phyloP scores from a whole-genome alignment of 2,113 vertebrate species.

The Conger conger region DNA sequence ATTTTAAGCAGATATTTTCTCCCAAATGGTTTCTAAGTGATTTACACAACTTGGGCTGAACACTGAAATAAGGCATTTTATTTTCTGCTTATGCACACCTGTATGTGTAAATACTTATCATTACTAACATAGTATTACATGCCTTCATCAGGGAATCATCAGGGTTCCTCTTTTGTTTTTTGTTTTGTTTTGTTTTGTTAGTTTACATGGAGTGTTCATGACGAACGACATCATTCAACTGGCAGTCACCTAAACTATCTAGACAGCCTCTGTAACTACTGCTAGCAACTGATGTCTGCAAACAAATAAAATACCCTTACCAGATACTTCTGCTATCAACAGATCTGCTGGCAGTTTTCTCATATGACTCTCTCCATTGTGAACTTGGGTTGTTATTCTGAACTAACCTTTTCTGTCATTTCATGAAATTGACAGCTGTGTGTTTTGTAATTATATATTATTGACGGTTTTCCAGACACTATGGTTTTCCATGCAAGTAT shows the following conservation, averaged over 20 bases:
- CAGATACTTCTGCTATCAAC: not conserved
- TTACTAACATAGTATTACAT: not conserved
- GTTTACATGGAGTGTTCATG: not conserved
- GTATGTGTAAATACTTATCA: not conserved
- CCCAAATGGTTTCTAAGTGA: not conserved
- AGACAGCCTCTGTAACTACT: not conserved
- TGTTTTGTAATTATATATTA: not conserved
- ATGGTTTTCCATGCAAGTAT: not conserved
- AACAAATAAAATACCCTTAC: not conserved
- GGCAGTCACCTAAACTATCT: not conserved
- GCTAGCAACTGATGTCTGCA: not conserved
- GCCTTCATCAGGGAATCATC: not conserved
- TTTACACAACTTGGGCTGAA: not conserved
- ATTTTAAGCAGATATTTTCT: not conserved
- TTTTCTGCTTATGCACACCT: not conserved
- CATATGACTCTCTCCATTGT: not conserved
- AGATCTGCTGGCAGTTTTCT: not conserved
- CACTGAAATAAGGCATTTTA: not conserved
- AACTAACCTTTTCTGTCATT: not conserved
- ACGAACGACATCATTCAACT: not conserved
- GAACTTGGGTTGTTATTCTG: not conserved
- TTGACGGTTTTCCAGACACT: not conserved
- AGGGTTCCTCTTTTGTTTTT: not conserved
- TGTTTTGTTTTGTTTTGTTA: not conserved
- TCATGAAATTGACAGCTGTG: not conserved